Evolutionary conservation across 2,797 vertebrate genomes (phyloP).

Genomic region (Cossypha heuglini): DNA sequence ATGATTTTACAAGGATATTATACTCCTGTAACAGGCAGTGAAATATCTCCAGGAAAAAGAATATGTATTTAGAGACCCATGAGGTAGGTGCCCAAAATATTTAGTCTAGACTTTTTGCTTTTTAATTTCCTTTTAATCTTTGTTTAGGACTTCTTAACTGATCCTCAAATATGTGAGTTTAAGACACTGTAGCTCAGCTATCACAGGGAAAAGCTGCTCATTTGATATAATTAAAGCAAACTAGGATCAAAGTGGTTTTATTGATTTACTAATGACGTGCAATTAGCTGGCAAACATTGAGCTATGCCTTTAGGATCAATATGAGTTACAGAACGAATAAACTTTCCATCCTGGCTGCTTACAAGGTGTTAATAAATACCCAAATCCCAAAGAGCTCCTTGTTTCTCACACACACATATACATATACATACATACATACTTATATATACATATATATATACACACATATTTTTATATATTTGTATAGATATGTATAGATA

Average conservation of each 20-base stretch:
- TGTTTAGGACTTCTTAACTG: not conserved
- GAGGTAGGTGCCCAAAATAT: not conserved
- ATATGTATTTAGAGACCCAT: not conserved
- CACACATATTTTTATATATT: no score
- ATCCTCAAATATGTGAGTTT: not conserved
- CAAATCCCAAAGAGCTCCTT: not conserved
- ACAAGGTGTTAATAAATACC: not conserved
- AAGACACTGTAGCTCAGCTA: not conserved
- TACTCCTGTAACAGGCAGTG: not conserved
- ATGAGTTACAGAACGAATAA: not conserved
- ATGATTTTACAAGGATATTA: not conserved
- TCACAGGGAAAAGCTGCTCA: not conserved
- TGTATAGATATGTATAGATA: no score
- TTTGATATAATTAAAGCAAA: not conserved
- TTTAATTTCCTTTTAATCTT: not conserved
- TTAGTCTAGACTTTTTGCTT: not conserved
- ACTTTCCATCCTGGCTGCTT: not conserved
- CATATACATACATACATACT: not conserved
- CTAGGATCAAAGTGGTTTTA: slow-evolving; percentile 2
- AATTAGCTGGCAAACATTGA: slow-evolving; percentile 11
- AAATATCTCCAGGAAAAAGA: not conserved
- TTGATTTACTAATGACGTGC: slow-evolving; percentile 35
- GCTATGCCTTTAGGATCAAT: slow-evolving; percentile 14
- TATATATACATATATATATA: not conserved
- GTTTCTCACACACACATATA: not conserved